A percentile compares a stretch with the other conserved stretches of the same genome.
These are phyloP conservation scores for Eudasyphora cyanicolor DNA, from an alignment of 2,888 invertebrate genomes.

Conservation along the genomic window DNA sequence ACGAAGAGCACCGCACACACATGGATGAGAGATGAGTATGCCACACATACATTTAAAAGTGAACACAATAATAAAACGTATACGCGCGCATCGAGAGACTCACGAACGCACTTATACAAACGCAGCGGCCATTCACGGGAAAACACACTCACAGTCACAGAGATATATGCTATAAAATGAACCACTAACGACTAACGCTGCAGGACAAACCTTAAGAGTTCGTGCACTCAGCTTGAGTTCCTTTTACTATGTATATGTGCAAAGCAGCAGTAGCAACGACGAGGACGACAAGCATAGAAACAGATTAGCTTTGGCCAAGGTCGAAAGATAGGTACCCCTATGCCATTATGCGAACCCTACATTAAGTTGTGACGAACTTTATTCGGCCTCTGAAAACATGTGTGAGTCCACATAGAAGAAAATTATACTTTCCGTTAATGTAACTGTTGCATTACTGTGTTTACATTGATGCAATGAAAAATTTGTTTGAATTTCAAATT, in stretches of 20 bases:
- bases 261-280: constrained; percentile 27
- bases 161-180: constrained; percentile 41
- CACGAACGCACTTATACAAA: constrained; percentile 12
- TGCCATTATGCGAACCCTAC: too few relatives aligned
- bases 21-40: not conserved
- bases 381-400: too few relatives aligned
- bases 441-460: too few relatives aligned
- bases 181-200: constrained; percentile 64
- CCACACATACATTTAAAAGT: not conserved
- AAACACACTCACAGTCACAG: constrained; percentile 14
- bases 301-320: constrained; percentile 35
- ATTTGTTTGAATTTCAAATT: too few relatives aligned
- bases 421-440: too few relatives aligned
- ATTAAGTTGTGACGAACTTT: too few relatives aligned
- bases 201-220: constrained; percentile 65
- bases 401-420: too few relatives aligned
- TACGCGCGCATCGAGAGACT: constrained; percentile 8
- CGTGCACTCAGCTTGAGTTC: constrained; percentile 55
- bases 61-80: constrained; percentile 27
- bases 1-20: constrained; percentile 11
- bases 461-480: too few relatives aligned
- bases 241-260: constrained; percentile 32
- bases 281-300: not conserved
- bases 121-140: not conserved
- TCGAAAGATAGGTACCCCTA: not conserved